Evolutionary conservation across 2,888 invertebrate species (phyloP).

Genomic region (Sialis fuliginosa): DNA sequence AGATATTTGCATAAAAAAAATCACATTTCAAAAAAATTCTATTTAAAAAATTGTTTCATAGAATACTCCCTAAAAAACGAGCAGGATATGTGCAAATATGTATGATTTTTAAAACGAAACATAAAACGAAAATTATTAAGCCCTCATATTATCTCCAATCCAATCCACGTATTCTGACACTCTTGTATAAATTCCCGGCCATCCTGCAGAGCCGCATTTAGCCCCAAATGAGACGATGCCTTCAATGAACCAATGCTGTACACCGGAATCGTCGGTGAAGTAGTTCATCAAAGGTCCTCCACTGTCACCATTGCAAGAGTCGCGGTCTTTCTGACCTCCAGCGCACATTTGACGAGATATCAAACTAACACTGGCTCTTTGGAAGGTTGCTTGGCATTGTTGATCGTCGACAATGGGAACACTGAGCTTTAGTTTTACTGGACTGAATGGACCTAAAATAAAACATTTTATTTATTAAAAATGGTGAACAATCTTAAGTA

Average conservation of each 20-base stretch:
- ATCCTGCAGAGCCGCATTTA: conserved; percentile 17
- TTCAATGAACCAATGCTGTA: conserved; percentile 33
- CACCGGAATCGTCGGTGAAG: conserved; percentile 22
- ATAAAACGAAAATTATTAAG: neutral
- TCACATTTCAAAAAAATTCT: no score
- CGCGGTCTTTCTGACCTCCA: conserved; percentile 45
- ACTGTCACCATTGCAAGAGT: conserved; percentile 59
- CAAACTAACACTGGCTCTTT: conserved; percentile 22
- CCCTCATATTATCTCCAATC: neutral
- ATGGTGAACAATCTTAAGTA: no score
- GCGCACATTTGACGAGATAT: conserved; percentile 46
- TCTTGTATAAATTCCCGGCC: conserved; percentile 19
- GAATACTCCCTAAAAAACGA: no score
- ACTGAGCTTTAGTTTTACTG: neutral
- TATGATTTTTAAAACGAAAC: no score
- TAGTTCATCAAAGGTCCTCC: conserved; percentile 52
- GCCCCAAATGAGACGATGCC: conserved; percentile 50
- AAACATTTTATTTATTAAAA: neutral
- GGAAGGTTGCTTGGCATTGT: neutral
- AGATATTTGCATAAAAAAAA: no score
- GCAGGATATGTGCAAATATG: no score
- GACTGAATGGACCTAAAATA: neutral
- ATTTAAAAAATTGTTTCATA: no score
- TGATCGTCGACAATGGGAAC: neutral
- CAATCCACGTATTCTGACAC: conserved; percentile 11